A percentile compares a stretch with the other conserved stretches of the same genome.
Conservation (phyloP, 2,797 vertebrate species). For the Anguilla obscura region DNA sequence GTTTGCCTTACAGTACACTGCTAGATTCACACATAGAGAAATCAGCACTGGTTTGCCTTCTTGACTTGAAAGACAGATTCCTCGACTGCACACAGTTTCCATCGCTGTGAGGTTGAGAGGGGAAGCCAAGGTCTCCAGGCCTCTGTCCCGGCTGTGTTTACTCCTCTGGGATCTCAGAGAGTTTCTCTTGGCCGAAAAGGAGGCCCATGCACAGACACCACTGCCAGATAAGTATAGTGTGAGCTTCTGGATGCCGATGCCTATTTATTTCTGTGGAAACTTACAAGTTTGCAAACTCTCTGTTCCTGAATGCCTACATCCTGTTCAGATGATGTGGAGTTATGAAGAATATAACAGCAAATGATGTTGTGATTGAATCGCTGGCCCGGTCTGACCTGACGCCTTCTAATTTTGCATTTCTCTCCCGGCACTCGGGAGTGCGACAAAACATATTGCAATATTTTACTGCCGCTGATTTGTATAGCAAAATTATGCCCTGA, state of each 20-base stretch:
- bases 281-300: conserved; percentile 3
- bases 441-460: neutral
- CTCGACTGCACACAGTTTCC: conserved; percentile 4
- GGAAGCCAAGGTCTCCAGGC: neutral
- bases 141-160: conserved; percentile 10
- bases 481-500: neutral
- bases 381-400: neutral
- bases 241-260: neutral
- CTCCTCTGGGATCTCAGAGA: neutral
- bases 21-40: neutral
- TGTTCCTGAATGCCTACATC: neutral
- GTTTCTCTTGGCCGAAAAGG: conserved; percentile 15
- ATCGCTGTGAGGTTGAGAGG: neutral
- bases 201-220: neutral
- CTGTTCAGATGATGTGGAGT: neutral
- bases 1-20: too few relatives aligned
- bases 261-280: conserved; percentile 22
- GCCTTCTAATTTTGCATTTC: neutral
- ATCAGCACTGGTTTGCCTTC: neutral
- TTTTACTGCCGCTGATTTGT: neutral
- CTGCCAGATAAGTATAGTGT: conserved; percentile 26
- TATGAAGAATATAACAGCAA: neutral
- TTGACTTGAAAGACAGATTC: conserved; percentile 5
- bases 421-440: too few relatives aligned
- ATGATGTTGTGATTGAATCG: neutral